These are phyloP conservation scores for Ennomos quercinarius DNA, from an alignment of 2,888 invertebrate species.

Conservation along the genomic window DNA sequence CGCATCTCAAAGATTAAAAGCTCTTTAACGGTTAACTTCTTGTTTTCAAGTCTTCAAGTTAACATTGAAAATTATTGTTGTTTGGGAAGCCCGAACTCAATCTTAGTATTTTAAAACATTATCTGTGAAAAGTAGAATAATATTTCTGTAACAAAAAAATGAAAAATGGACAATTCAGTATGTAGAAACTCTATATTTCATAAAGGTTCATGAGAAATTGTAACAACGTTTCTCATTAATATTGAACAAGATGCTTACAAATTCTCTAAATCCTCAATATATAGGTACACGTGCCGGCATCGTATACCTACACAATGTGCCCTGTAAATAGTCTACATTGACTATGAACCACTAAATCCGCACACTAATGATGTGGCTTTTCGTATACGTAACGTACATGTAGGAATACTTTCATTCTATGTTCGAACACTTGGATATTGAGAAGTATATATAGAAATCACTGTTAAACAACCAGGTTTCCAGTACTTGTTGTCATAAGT, in stretches of 20 bases:
- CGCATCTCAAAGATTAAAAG: background rate
- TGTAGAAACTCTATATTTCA: no score
- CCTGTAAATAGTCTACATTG: constrained; percentile 4
- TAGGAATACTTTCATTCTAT: constrained; percentile 6
- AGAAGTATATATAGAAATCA: background rate
- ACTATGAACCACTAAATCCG: constrained; percentile 14
- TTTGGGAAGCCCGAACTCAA: background rate
- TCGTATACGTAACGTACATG: background rate
- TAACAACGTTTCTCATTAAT: background rate
- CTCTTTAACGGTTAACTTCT: constrained; percentile 1
- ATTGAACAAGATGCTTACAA: background rate
- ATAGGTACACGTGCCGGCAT: constrained; percentile 10
- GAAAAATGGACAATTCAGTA: no score
- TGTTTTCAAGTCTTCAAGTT: background rate
- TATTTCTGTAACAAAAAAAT: no score
- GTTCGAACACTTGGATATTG: constrained; percentile 1
- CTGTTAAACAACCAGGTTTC: no score
- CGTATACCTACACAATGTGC: constrained; percentile 11
- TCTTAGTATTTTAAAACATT: no score
- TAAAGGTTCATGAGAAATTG: no score
- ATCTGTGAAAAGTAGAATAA: no score
- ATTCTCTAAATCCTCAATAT: constrained; percentile 11
- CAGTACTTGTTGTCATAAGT: no score
- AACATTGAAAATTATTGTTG: background rate
- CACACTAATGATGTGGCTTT: constrained; percentile 25